Evolutionary conservation across 2,888 invertebrate species (phyloP), one percentile per base, ranked within the genome.

Genomic region (Coenonympha arcania): DNA sequence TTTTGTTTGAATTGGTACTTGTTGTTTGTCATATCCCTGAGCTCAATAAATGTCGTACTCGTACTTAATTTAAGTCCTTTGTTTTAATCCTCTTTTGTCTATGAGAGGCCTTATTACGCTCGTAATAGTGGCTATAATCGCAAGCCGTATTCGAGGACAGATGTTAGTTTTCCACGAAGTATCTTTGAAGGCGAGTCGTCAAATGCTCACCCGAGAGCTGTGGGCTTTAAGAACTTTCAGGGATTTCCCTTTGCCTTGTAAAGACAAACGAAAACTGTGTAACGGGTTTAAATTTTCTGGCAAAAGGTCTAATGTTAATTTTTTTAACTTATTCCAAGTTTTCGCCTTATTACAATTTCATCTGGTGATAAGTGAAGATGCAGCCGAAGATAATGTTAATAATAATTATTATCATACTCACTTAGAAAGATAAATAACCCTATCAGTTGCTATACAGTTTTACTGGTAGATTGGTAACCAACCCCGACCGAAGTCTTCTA

Each of bases 201-300:
- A 40, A 48, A 48, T 40, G 34, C 40, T 33, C 34, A 41, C 19
- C 40, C n/a, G n/a, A 18, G 22, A 33, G 40, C 31, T 16, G 40
- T 24, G 39, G 13, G 41, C 24, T 33, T 34, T 33, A 31, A 20
- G 9, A 39, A 40, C 41, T 36, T 36, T 26, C 34, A 6, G 8
- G 15, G 19, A 37, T 48, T 48, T 42, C 36, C 26, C 33, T 41
- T 33, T 33, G 31, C 15, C 47, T 16, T 41, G 9, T 16, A 26
- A 33, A 36, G 41, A 48, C 34, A 40, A 41, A 41, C 26, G 33
- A 40, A 19, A 42, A 30, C 11, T 30, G 37, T 37, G 20, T 37
- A 9, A 3, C 13, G 20, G 5, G 1, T 9, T 37, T 22, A 5
- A 3, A 22, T 13, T 22, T 37, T 37, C 11, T 22, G 13, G 20